Conservation (phyloP, 2,113 vertebrate genomes). For the Argyrosomus japonicus region DNA sequence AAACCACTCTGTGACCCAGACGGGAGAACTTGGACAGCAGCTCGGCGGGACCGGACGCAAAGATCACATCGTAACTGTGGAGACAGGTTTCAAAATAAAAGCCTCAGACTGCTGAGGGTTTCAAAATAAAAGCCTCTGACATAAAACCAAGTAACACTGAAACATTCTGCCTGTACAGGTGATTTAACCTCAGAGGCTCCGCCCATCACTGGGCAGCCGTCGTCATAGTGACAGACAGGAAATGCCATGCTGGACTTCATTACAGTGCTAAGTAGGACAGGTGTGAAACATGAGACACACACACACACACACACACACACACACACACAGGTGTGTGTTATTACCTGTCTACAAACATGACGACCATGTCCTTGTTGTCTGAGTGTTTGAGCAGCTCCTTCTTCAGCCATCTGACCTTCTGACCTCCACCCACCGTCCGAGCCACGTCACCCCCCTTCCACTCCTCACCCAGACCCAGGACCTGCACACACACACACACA, state of each 20-base stretch:
- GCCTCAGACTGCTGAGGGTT: neutral
- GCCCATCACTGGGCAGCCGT: no score
- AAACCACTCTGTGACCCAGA: constrained; percentile 66
- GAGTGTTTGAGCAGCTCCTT: constrained; percentile 86
- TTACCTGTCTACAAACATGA: constrained; percentile 83
- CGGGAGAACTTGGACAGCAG: constrained; percentile 67
- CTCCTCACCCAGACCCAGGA: constrained; percentile 82
- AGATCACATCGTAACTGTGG: constrained; percentile 74
- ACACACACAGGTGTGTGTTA: no score
- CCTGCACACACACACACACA: constrained; percentile 56
- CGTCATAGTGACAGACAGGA: no score
- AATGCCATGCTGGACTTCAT: no score
- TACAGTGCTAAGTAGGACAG: no score
- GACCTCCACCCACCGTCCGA: constrained; percentile 90
- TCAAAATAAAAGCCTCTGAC: no score
- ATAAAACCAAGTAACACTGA: no score
- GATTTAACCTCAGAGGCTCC: no score
- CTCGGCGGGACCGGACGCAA: constrained; percentile 68
- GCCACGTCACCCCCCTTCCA: constrained; percentile 88
- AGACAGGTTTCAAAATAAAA: neutral
- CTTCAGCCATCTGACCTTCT: constrained; percentile 94
- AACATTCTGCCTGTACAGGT: no score
- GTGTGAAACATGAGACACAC: neutral
- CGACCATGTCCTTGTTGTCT: constrained; percentile 78
- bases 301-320: neutral